Base-by-base conservation (phyloP, 2,797 vertebrate species). In the Ciconia nigra region DNA sequence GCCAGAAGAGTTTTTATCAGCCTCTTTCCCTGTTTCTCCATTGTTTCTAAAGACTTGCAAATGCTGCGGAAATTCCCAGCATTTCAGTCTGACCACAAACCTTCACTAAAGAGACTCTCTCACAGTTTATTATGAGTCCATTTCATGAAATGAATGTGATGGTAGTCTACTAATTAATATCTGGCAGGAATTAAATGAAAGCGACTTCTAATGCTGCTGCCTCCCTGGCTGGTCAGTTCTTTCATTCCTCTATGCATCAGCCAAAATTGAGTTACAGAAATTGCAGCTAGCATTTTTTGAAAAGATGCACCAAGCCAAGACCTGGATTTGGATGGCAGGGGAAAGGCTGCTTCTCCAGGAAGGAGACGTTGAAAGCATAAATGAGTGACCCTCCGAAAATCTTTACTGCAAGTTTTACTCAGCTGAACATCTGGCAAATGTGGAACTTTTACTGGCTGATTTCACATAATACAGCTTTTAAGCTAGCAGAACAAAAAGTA, bases 381-480 rank as follows among this genome's bases (percentile, higher is more conserved):
- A 83, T 8, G 7, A 58, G 10, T 44, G 87, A 54, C 61, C 22
- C 28, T 83, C n/a, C 8, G 2, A 63, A 92, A 95, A 54, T 54
- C 55, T 80, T 78, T 62, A 21, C 37, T 31, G 57, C 58, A 42
- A 35, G 33, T 58, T 87, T 92, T 94, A 49, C 28, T 63, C 54
- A 69, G 47, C 49, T 83, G 58, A 94, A 89, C 74, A 79, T 58
- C 80, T 83, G 46, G 65, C 47, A 86, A 59, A 59, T 54, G 28
- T n/a, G 59, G 82, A 93, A 63, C 22, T 61, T 96, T 78, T 66
- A 47, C 61, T n/a, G 31, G 20, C 31, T 93, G 59, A 86, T 93
- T 94, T 93, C 84, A 46, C 25, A 77, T 66, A 83, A 90, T 46
- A 63, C 80, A 63, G 59, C 59, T 96, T 93, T 81, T 72, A 96